These are phyloP conservation scores for Bufo bufo DNA, from an alignment of 2,113 vertebrate genomes.

Conservation along the genomic window DNA sequence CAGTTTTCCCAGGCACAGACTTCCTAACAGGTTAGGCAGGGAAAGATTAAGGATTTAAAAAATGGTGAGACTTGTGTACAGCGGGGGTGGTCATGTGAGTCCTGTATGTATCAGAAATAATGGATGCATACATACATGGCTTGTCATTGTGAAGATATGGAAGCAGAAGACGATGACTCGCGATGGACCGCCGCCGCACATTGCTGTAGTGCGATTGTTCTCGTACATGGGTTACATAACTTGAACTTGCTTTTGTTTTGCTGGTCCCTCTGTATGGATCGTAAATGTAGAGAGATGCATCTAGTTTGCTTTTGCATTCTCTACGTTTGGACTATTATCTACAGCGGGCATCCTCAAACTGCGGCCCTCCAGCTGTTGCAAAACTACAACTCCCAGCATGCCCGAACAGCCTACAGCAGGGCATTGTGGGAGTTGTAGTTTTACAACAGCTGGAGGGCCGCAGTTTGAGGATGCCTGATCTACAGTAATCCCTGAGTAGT, in stretches of 20 bases:
- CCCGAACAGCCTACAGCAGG: too few species aligned
- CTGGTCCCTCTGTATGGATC: neutral
- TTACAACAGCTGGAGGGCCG: too few species aligned
- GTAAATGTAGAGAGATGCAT: slow-evolving; percentile 10
- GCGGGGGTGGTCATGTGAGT: neutral
- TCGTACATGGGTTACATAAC: neutral
- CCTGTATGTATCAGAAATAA: neutral
- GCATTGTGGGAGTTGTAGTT: too few species aligned
- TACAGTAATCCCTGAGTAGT: too few species aligned
- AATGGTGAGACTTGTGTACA: neutral
- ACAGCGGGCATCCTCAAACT: too few species aligned
- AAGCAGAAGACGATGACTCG: neutral
- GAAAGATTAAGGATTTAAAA: neutral
- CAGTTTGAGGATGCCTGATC: too few species aligned
- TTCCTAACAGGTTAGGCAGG: neutral
- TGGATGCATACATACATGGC: neutral
- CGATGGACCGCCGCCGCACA: neutral
- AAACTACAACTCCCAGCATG: too few species aligned
- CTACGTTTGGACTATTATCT: neutral
- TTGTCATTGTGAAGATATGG: neutral
- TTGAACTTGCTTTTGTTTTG: neutral
- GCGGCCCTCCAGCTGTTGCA: too few species aligned
- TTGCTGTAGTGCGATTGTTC: neutral
- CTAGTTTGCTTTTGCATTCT: neutral
- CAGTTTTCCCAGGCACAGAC: neutral